Base-by-base conservation (phyloP, 2,797 vertebrate species). In the Chaenodraco wilsoni region DNA sequence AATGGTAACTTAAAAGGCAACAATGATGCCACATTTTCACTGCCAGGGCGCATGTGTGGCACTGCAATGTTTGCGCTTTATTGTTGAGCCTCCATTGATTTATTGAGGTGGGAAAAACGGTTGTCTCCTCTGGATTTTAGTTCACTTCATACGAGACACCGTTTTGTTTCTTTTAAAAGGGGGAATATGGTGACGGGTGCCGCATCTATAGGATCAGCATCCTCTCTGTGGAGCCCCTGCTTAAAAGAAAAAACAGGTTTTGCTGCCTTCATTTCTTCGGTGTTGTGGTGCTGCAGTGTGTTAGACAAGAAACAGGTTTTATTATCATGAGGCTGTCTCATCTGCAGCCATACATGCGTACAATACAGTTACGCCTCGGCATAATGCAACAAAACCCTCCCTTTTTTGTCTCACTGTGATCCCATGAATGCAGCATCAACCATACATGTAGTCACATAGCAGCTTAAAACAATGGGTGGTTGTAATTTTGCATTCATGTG, bases 381-480 rank as follows among this genome's bases (percentile, higher is more conserved):
- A 74, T 45, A 85, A 85, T 78, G 83, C 85, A 87, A 84, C 85
- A 71, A 57, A 83, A 84, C 79, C 82, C 86, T 86, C 89, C 89
- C 89, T 86, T 82, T 69, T 79, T 65, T 78, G 64, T 60, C 63
- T 82, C 54, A 55, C 58, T 76, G 62, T 72, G 80, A 56, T 50
- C 71, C 78, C 63, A 59, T 76, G 78, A 80, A 88, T 81, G 86
- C 88, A 83, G 79, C 70, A 45, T 1, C 82, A 63, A 9, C 62
- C 71, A 73, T 52, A 74, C 74, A 55, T 74, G 57, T 17, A 84
- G 73, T 71, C 83, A 82, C 69, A 49, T 65, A 43, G 79, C 61
- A 62, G 70, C 74, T 67, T 11, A 1, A 23, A 33, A 41, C 21
- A 56, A 58, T 64, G 1, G 3, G 21, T 63, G 46, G 15, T 37